Percentiles rank a stretch among this genome's conserved stretches.
Conservation (phyloP, 2,113 vertebrate genomes). For the Gasterosteus nipponicus region DNA sequence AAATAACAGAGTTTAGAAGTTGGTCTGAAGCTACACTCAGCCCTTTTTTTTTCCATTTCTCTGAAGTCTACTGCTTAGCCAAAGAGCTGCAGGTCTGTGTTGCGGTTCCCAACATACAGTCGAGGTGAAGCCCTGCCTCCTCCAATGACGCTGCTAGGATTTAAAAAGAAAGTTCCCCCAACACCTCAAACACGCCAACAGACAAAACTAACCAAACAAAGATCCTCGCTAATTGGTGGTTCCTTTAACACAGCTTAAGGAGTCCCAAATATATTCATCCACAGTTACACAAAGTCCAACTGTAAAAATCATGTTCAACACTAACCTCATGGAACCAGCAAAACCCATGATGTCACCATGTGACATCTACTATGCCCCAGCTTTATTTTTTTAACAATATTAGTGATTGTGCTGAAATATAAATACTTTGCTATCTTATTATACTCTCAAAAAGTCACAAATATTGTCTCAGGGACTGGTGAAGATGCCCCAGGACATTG, state of each 20-base stretch:
- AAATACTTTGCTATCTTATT: not conserved
- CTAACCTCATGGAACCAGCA: not conserved
- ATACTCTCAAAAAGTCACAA: no score
- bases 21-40: not conserved
- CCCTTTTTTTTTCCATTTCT: not conserved
- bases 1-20: not conserved
- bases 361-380: conserved; percentile 4
- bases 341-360: not conserved
- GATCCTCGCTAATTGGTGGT: not conserved
- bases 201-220: not conserved
- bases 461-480: conserved; percentile 30
- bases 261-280: not conserved
- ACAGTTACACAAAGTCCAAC: not conserved
- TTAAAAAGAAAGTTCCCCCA: not conserved
- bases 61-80: not conserved
- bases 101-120: conserved; percentile 12
- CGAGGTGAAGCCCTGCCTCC: not conserved
- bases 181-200: conserved; percentile 4
- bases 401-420: not conserved
- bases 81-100: not conserved
- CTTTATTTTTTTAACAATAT: not conserved
- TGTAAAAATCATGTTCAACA: conserved; percentile 2
- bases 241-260: not conserved
- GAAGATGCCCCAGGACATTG: conserved; percentile 67
- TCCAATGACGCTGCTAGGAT: conserved; percentile 7